Evolutionary conservation across 2,888 invertebrate genomes (phyloP), one percentile per base, ranked within the genome.

Genomic region (Coenonympha arcania): DNA sequence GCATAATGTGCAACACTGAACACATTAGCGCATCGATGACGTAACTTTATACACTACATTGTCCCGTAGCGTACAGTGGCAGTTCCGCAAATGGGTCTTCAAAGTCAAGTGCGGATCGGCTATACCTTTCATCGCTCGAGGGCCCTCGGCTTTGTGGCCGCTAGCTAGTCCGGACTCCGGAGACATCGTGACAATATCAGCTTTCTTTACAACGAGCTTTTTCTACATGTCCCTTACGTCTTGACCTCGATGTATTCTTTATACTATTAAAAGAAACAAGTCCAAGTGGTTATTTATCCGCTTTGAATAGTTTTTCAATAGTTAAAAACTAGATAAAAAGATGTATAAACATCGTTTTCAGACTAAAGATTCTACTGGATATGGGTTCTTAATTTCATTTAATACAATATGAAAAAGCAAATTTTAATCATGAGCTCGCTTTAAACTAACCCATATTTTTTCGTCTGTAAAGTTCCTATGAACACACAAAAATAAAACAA

Each of bases 41-140:
- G 33, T 45, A 40, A 30, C 19, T 11, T 16, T 40, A 24, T 41
- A 22, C 18, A 3, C 16, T 33, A 33, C 34, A 18, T 18, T 8
- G 18, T n/a, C 4, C 3, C 0, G 1, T n/a, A n/a, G n/a, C n/a
- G n/a, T 9, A 15, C 39, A 13, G 22, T 8, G 24, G 39, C 45
- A 15, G 13, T 39, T 24, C 33, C 33, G 40, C 48, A 41, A 47
- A 48, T 33, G 33, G 41, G 48, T 52, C 24, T 34, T 55, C 48
- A 43, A 45, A 47, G 56, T 46, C 56, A 54, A 49, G 54, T 41
- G 51, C 37, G 36, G 42, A 40, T 31, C 46, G 50, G 42, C 31
- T 30, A 4, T 36, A 48, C 36, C 48, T 48, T 34, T 42, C 37
- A 42, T 5, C n/a, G 24, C 24, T 48, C 8, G 16, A 48, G 48